Percentiles rank a stretch among this genome's conserved stretches.
phyloP scores from a whole-genome alignment of 1,140 invertebrate genomes.

The Listronotus bonariensis region DNA sequence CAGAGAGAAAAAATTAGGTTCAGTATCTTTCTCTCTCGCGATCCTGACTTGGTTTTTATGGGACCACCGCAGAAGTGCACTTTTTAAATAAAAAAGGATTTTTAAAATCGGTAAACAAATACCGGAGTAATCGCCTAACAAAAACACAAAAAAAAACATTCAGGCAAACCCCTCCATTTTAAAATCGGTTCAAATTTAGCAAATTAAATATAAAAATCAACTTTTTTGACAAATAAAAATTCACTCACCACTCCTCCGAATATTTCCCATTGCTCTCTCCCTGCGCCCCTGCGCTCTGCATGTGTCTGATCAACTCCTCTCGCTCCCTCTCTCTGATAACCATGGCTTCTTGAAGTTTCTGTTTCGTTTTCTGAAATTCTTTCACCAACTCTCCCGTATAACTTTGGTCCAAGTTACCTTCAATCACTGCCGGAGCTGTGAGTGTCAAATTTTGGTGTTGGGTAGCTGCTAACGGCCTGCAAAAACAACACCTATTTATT shows the following conservation, averaged over 20 bases:
- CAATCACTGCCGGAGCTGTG: slow-evolving; percentile 19
- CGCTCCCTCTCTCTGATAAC: slow-evolving; percentile 64
- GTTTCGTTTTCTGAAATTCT: slow-evolving; percentile 75
- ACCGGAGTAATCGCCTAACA: too few species aligned
- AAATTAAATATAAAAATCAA: too few species aligned
- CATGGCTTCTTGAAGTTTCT: slow-evolving; percentile 68
- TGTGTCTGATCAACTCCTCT: slow-evolving; percentile 61
- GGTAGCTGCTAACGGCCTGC: slow-evolving; percentile 50
- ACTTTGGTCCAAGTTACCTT: slow-evolving; percentile 58
- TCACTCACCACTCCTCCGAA: slow-evolving; percentile 46
- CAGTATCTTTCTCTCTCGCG: too few species aligned
- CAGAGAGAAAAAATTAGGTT: too few species aligned
- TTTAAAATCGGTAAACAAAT: too few species aligned
- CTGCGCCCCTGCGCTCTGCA: slow-evolving; percentile 52
- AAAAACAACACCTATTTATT: too few species aligned
- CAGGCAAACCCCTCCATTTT: too few species aligned
- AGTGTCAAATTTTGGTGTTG: slow-evolving; percentile 33
- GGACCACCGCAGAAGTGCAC: too few species aligned
- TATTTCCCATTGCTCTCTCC: slow-evolving; percentile 47
- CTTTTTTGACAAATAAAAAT: not conserved
- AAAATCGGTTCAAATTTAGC: too few species aligned
- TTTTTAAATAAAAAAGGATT: too few species aligned
- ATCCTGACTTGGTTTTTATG: too few species aligned
- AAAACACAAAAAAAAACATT: too few species aligned
- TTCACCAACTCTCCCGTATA: slow-evolving; percentile 71